phyloP scores from a whole-genome alignment of 2,797 vertebrate species.

The Tokudaia muenninki region DNA sequence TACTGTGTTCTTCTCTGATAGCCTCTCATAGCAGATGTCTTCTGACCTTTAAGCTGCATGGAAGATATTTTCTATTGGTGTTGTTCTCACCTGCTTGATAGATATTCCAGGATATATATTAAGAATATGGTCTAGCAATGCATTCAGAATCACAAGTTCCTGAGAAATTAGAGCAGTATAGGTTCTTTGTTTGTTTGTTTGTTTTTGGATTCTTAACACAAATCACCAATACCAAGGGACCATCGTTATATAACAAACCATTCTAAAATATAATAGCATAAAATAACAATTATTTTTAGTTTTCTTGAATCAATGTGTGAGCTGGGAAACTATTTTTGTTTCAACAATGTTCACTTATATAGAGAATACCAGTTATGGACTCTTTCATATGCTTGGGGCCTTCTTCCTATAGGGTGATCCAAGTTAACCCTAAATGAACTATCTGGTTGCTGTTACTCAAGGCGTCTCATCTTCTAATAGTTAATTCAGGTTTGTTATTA shows the following conservation, averaged over 20 bases:
- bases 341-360: neutral
- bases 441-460: neutral
- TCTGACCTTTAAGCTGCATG: neutral
- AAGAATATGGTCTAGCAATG: slow-evolving; percentile 10
- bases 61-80: neutral
- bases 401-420: neutral
- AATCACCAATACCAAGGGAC: neutral
- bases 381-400: neutral
- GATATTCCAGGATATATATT: neutral
- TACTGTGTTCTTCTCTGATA: neutral
- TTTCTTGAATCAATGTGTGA: neutral
- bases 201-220: neutral
- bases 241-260: neutral
- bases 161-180: neutral
- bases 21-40: neutral
- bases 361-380: neutral
- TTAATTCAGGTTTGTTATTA: neutral
- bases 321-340: neutral
- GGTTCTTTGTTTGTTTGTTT: neutral
- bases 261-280: neutral
- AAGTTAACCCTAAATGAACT: neutral
- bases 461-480: neutral
- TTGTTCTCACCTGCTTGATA: neutral
- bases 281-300: slow-evolving; percentile 4
- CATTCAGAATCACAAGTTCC: slow-evolving; percentile 16